phyloP scores from a whole-genome alignment of 1,140 invertebrate genomes.

The Drosophila quadrilineata region DNA sequence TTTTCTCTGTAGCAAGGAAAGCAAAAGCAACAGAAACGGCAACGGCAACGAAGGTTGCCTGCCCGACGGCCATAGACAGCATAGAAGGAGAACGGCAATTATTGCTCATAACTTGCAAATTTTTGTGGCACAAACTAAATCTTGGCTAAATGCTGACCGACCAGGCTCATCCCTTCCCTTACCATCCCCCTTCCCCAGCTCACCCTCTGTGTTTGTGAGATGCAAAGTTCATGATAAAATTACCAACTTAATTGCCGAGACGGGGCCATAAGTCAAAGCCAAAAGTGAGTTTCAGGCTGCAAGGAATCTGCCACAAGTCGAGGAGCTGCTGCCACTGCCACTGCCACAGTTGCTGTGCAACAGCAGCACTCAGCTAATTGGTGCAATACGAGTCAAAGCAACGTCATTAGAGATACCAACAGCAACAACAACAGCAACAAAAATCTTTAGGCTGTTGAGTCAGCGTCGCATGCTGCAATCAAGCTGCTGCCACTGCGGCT shows the following conservation, averaged over 20 bases:
- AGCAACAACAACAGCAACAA: constrained; percentile 10
- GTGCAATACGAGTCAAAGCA: constrained; percentile 29
- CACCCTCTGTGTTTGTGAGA: constrained; percentile 18
- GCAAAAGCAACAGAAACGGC: neutral
- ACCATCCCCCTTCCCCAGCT: neutral
- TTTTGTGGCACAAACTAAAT: constrained; percentile 48
- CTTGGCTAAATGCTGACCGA: constrained; percentile 10
- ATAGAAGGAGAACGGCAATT: too few species aligned
- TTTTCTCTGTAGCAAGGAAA: constrained; percentile 40
- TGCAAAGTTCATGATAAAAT: constrained; percentile 77
- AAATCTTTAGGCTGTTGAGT: constrained; percentile 26
- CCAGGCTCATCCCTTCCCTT: neutral
- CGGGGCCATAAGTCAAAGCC: constrained; percentile 43
- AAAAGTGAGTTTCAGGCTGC: neutral
- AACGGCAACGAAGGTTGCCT: neutral
- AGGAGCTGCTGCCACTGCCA: too few species aligned
- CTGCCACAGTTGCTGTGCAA: neutral
- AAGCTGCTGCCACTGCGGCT: constrained; percentile 19
- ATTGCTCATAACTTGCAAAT: constrained; percentile 63
- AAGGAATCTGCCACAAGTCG: too few species aligned
- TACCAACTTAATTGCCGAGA: constrained; percentile 70
- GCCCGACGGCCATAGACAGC: constrained; percentile 13
- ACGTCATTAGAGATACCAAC: constrained; percentile 30
- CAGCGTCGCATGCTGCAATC: constrained; percentile 60
- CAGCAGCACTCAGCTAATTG: constrained; percentile 44